These are phyloP conservation scores for Aspidiotus destructor DNA, from an alignment of 2,888 invertebrate species.

Conservation along the genomic window DNA sequence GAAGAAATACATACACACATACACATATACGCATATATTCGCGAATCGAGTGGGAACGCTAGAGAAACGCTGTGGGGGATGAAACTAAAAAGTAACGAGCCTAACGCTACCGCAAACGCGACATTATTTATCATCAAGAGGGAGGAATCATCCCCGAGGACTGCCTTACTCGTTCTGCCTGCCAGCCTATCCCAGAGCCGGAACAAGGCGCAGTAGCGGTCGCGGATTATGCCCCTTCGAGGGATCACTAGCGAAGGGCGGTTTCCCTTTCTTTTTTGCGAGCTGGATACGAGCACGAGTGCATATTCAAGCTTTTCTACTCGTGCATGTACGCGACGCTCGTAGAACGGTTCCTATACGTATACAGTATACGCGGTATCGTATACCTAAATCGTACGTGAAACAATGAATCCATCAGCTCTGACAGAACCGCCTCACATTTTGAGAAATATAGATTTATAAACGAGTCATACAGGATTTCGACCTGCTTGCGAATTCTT, in stretches of 20 bases:
- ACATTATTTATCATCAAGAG: conserved; percentile 30
- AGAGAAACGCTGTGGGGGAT: conserved; percentile 27
- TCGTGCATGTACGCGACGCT: neutral
- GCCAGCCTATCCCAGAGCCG: conserved; percentile 31
- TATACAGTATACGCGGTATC: no score
- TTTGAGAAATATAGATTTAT: no score
- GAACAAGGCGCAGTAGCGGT: conserved; percentile 31
- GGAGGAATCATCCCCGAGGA: conserved; percentile 32
- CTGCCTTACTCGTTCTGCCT: conserved; percentile 31
- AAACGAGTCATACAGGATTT: no score
- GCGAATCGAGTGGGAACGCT: conserved; percentile 13
- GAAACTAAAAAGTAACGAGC: conserved; percentile 27
- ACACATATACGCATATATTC: neutral
- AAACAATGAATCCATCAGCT: no score
- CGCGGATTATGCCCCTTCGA: conserved; percentile 30
- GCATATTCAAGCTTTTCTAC: conserved; percentile 21
- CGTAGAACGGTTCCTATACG: no score
- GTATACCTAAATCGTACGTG: no score
- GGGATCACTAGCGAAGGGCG: conserved; percentile 26
- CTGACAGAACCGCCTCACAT: no score
- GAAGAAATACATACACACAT: neutral
- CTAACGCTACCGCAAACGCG: conserved; percentile 22
- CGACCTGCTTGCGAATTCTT: no score
- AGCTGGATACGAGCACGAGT: conserved; percentile 7
- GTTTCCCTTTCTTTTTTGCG: conserved; percentile 20